Evolutionary conservation across 2,113 vertebrate species (phyloP), one percentile per base, ranked within the genome.

Genomic region (Chitala chitala): DNA sequence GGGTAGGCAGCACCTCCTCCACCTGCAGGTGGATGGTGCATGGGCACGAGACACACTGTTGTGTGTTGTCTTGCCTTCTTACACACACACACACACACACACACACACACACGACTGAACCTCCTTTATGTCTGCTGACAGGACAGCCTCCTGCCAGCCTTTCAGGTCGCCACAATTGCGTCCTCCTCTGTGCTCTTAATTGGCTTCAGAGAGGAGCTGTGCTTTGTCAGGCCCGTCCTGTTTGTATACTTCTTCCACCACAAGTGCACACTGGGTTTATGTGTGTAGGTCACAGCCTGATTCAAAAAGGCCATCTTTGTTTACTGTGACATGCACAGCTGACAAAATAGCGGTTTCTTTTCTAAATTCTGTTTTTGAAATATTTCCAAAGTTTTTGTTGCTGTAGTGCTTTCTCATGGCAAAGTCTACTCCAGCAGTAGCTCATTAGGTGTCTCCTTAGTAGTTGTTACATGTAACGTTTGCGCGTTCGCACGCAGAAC

Each of bases 11-110:
- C 36, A 22, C 40, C 38, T 1, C 56, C 8, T 13, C 40, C 74
- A 70, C 42, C 44, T 76, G 76, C 82, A 86, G 86, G 82, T 88
- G 82, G 77, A 73, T 50, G 36, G 82, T 76, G 44, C 31, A 54
- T 58, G 17, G 31, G 78, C 75, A 69, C 71, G 38, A 55, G 31
- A 33, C 70, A 3, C 38, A 44, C n/a, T n/a, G n/a, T n/a, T n/a
- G n/a, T n/a, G n/a, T n/a, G n/a, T n/a, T n/a, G n/a, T n/a, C n/a
- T n/a, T n/a, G n/a, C n/a, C n/a, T n/a, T n/a, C n/a, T n/a, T n/a
- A 10, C 17, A 29, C 70, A n/a, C 69, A 13, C 8, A 8, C 26
- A 22, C 4, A 36, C 69, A 10, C 17, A 29, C 70, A n/a, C 69
- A 13, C 8, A 8, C 26, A 22, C 4, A 36, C 69, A 7, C 55